phyloP scores from a whole-genome alignment of 2,888 invertebrate genomes.

The Epirrita christyi region DNA sequence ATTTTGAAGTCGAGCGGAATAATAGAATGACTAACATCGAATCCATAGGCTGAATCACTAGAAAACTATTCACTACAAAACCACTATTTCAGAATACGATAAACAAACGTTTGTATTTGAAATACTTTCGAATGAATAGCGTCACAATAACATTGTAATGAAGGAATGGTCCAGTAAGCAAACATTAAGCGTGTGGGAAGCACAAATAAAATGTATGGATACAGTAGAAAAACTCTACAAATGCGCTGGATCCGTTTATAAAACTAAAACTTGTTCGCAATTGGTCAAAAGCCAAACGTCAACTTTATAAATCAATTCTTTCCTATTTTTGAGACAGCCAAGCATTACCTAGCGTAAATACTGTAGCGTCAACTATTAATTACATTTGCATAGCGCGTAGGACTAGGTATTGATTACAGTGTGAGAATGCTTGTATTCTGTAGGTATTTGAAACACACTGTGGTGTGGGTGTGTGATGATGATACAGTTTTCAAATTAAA shows the following conservation, averaged over 20 bases:
- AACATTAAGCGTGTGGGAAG: constrained; percentile 52
- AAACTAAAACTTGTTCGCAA: background rate
- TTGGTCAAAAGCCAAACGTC: too few species aligned
- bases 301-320: too few species aligned
- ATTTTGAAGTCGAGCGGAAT: constrained; percentile 23
- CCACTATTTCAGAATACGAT: constrained; percentile 31
- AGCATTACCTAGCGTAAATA: too few species aligned
- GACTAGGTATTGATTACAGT: too few species aligned
- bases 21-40: constrained; percentile 28
- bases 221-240: constrained; percentile 11
- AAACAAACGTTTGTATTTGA: constrained; percentile 39
- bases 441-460: background rate
- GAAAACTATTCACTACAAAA: constrained; percentile 34
- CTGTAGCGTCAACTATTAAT: too few species aligned
- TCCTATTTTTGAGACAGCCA: too few species aligned
- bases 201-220: constrained; percentile 13
- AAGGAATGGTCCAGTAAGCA: constrained; percentile 56
- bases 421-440: too few species aligned
- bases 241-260: constrained; percentile 1
- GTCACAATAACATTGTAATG: constrained; percentile 42
- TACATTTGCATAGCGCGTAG: too few species aligned
- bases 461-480: constrained; percentile 46
- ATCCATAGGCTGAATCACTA: constrained; percentile 21
- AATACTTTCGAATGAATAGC: constrained; percentile 36
- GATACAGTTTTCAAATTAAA: constrained; percentile 56